phyloP scores from a whole-genome alignment of 2,113 vertebrate species.

The Xenus cinereus region DNA sequence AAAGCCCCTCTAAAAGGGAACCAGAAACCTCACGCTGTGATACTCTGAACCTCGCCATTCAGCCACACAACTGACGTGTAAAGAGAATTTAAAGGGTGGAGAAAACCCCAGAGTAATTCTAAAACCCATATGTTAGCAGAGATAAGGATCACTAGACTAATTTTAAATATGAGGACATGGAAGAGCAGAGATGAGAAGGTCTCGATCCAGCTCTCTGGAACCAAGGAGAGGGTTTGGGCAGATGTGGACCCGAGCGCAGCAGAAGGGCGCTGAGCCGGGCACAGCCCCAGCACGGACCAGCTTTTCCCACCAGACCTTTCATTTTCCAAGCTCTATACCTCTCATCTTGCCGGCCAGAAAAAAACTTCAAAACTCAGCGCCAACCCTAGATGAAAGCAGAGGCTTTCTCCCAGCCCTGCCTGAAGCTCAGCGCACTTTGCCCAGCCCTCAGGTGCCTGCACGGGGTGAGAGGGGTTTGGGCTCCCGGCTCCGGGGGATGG shows the following conservation, averaged over 20 bases:
- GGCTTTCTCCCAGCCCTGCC: not conserved
- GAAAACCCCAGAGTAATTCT: not conserved
- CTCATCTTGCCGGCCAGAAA: not conserved
- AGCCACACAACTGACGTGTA: not conserved
- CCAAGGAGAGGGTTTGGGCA: not conserved
- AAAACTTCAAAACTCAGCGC: not conserved
- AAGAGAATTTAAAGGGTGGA: not conserved
- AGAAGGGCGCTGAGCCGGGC: not conserved
- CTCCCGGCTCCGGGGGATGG: not conserved
- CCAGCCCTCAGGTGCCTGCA: not conserved
- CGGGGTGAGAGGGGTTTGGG: not conserved
- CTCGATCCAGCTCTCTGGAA: not conserved
- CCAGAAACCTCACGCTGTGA: not conserved
- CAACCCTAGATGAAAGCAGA: not conserved
- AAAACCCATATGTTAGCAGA: not conserved
- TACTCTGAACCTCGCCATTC: not conserved
- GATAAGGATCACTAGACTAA: not conserved
- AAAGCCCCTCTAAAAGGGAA: not conserved
- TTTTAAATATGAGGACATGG: not conserved
- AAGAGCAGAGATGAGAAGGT: not conserved
- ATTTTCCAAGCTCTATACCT: not conserved
- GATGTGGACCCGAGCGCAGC: fast-evolving
- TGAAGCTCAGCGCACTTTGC: constrained; percentile 7
- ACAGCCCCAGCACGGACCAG: not conserved
- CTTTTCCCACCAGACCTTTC: not conserved